These are phyloP conservation scores for Euschistus heros DNA, from an alignment of 1,140 invertebrate species.

Conservation along the genomic window DNA sequence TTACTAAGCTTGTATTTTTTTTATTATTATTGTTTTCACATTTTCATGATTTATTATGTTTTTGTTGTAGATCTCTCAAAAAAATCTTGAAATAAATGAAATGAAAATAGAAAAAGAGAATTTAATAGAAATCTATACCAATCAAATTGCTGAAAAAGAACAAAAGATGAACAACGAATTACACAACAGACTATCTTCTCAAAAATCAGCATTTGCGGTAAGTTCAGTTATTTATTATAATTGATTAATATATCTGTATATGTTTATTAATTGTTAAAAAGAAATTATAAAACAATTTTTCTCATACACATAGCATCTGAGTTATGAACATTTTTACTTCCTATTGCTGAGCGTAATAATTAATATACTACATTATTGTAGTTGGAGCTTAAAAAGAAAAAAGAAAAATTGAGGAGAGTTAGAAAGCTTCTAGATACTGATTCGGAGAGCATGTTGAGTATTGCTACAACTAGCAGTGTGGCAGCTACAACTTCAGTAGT, in stretches of 20 bases:
- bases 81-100: conserved; percentile 22
- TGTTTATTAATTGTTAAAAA: too few species aligned
- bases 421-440: conserved; percentile 36
- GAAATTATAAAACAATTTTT: too few species aligned
- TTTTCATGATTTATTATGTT: not conserved
- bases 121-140: conserved; percentile 23
- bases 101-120: conserved; percentile 16
- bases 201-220: conserved; percentile 50
- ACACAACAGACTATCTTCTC: conserved; percentile 50
- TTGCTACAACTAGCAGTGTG: not conserved
- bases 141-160: conserved; percentile 55
- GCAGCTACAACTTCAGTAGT: not conserved
- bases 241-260: too few species aligned
- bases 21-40: too few species aligned
- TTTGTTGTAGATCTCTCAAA: not conserved
- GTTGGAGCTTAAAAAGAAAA: conserved; percentile 43
- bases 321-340: not conserved
- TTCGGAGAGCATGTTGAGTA: conserved; percentile 30
- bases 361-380: conserved; percentile 28
- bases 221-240: not conserved
- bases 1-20: too few species aligned
- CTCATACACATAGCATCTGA: not conserved
- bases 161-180: conserved; percentile 55
- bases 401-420: conserved; percentile 39
- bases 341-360: not conserved